Evolutionary conservation across 92 coral and sea anemone species (phyloP).

Genomic region (Palythoa grandis): DNA sequence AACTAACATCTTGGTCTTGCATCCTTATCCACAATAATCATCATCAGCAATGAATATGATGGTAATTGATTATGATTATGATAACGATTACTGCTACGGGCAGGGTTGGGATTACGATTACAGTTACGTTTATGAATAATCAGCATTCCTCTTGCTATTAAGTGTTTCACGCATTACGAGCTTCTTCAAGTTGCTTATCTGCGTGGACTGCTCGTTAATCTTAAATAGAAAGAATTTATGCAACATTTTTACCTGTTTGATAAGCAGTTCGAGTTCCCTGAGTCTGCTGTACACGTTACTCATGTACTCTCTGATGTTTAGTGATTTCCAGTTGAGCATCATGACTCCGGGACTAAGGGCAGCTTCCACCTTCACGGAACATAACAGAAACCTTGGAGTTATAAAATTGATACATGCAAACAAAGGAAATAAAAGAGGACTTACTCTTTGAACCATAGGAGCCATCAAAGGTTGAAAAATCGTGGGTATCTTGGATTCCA

Average conservation of each 20-base stretch:
- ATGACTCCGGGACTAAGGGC: slow-evolving; percentile 82
- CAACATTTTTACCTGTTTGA: slow-evolving; percentile 55
- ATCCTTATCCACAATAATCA: too few species aligned
- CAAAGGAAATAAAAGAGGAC: neutral
- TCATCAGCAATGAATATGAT: too few species aligned
- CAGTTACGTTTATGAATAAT: too few species aligned
- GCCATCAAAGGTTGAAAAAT: slow-evolving; percentile 85
- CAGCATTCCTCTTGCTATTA: too few species aligned
- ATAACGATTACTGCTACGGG: too few species aligned
- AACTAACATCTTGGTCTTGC: too few species aligned
- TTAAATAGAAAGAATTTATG: neutral
- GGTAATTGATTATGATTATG: too few species aligned
- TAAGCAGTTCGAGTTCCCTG: slow-evolving; percentile 78
- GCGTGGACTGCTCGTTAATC: too few species aligned
- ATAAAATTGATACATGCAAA: neutral
- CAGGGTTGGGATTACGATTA: too few species aligned
- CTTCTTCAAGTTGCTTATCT: too few species aligned
- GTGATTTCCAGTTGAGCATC: slow-evolving; percentile 90
- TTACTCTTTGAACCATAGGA: slow-evolving; percentile 83
- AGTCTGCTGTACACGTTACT: slow-evolving; percentile 77
- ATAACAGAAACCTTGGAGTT: neutral
- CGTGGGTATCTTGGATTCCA: slow-evolving; percentile 75
- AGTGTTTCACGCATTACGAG: too few species aligned
- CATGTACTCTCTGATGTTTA: slow-evolving; percentile 74
- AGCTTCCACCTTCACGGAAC: slow-evolving; percentile 71